Evolutionary conservation across 2,797 vertebrate genomes (phyloP).

Genomic region (Peromyscus aztecus): DNA sequence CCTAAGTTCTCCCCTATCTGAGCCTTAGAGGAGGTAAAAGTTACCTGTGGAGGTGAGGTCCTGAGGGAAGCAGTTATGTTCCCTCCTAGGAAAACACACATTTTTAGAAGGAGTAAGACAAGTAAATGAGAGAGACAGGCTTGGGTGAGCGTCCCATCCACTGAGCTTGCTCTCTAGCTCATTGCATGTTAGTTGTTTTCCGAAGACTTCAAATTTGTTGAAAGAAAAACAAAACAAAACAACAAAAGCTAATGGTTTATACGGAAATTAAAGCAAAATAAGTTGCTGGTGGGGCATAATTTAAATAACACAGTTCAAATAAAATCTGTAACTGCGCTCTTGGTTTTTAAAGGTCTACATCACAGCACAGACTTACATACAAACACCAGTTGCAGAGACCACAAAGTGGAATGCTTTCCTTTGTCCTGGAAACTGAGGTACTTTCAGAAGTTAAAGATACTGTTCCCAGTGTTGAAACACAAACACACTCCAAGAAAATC

Average conservation of each 20-base stretch:
- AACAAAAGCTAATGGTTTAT: background rate
- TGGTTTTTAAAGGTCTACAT: background rate
- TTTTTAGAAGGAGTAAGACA: background rate
- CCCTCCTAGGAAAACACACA: background rate
- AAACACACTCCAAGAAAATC: background rate
- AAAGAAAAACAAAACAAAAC: background rate
- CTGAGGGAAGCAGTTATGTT: background rate
- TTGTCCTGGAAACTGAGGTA: background rate
- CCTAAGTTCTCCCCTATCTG: background rate
- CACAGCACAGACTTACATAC: too few relatives aligned
- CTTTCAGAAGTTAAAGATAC: background rate
- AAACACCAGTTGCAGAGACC: background rate
- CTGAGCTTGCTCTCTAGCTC: too few relatives aligned
- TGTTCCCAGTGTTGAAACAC: background rate
- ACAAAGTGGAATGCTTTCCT: background rate
- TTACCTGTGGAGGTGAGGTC: background rate
- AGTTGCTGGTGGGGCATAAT: background rate
- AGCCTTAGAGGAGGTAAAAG: slow-evolving; percentile 8
- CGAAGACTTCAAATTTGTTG: background rate
- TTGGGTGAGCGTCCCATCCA: background rate
- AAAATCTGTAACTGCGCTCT: background rate
- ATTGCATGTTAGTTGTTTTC: background rate
- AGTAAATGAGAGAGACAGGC: background rate
- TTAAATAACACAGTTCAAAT: background rate
- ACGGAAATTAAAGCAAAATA: background rate